Evolutionary conservation across 2,113 vertebrate genomes (phyloP).

Genomic region (Propithecus coquereli): DNA sequence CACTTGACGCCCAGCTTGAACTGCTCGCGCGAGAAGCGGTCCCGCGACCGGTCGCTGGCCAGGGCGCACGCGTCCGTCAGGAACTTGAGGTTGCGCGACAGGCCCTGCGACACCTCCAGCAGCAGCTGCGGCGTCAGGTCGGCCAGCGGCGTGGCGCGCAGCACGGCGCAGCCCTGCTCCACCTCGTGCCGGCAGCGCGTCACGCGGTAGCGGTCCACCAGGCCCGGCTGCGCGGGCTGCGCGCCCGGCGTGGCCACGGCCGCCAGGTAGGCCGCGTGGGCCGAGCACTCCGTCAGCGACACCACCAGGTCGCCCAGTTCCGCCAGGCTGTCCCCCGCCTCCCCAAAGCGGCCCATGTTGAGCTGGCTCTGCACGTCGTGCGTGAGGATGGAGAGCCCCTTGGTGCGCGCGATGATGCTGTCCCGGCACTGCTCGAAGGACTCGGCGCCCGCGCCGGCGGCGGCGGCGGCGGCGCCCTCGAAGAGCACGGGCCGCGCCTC

Average conservation of each 20-base stretch:
- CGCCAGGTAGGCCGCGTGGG: conserved; percentile 95
- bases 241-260: conserved; percentile 92
- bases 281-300: conserved; percentile 94
- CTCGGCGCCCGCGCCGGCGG: conserved; percentile 81
- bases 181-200: conserved; percentile 97
- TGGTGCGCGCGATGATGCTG: conserved; percentile 97
- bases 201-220: conserved; percentile 99
- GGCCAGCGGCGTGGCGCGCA: conserved; percentile 88
- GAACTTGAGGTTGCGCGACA: conserved; percentile 94
- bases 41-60: conserved; percentile 93
- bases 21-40: conserved; percentile 96
- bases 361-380: conserved; percentile 99
- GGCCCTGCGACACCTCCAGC: conserved; percentile 96
- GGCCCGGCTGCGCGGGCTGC: conserved; percentile 89
- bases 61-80: conserved; percentile 94
- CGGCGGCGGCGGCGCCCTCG: conserved; percentile 84
- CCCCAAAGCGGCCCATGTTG: conserved; percentile 96
- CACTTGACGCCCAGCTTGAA: conserved; percentile 97
- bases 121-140: conserved; percentile 96
- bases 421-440: conserved; percentile 98
- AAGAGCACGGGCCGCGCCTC: conserved; percentile 94
- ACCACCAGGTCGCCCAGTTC: conserved; percentile 97
- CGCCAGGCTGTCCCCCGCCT: conserved; percentile 93
- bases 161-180: conserved; percentile 91
- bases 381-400: conserved; percentile 97